phyloP scores from a whole-genome alignment of 2,888 invertebrate genomes.

The Eristalis arbustorum region DNA sequence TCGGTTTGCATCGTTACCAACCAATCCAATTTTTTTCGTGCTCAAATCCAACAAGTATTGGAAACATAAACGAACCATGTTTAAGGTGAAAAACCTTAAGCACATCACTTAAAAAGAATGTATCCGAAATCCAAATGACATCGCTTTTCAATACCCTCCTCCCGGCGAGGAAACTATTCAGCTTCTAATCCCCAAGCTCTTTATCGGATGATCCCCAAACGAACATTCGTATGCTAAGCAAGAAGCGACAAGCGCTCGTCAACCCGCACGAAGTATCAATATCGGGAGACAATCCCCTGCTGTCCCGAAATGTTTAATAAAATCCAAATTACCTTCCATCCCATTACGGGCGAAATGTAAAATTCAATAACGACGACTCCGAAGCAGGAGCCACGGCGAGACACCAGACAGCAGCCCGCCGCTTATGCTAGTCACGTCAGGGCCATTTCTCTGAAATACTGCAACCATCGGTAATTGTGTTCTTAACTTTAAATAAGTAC shows the following conservation, averaged over 20 bases:
- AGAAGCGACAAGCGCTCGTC: neutral
- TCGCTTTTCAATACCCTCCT: neutral
- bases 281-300: neutral
- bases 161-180: neutral
- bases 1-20: neutral
- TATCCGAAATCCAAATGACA: neutral
- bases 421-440: slow-evolving; percentile 14
- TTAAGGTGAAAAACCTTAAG: neutral
- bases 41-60: neutral
- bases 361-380: neutral
- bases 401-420: neutral
- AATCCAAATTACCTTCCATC: neutral
- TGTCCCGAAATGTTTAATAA: neutral
- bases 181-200: neutral
- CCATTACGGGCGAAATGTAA: neutral
- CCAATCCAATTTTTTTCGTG: neutral
- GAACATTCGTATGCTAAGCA: neutral
- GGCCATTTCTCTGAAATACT: slow-evolving; percentile 21
- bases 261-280: neutral
- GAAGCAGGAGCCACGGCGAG: neutral
- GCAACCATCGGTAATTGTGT: slow-evolving; percentile 31
- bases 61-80: neutral
- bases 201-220: neutral
- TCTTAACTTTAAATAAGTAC: slow-evolving; percentile 35
- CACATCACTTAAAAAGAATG: neutral